Evolutionary conservation across 2,888 invertebrate genomes (phyloP).

Genomic region (Leptopilina drosophilae): DNA sequence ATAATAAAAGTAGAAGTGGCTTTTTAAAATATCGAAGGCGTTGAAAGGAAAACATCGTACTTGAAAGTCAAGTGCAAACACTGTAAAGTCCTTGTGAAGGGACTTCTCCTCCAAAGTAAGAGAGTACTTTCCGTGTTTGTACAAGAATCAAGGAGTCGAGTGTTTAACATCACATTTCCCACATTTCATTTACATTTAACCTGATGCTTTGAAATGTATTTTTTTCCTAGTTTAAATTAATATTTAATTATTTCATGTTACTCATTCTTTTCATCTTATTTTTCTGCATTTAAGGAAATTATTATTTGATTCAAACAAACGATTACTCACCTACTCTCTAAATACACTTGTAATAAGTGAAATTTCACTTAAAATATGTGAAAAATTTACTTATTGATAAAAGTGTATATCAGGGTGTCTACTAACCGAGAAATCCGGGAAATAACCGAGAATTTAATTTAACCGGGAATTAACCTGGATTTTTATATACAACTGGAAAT

Average conservation of each 20-base stretch:
- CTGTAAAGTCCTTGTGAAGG: slow-evolving; percentile 23
- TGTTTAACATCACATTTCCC: slow-evolving; percentile 29
- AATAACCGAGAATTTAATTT: too few species aligned
- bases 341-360: too few species aligned
- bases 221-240: neutral
- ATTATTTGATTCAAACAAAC: too few species aligned
- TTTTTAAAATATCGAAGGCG: slow-evolving; percentile 24
- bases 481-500: too few species aligned
- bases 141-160: slow-evolving; percentile 30
- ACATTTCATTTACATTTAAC: slow-evolving; percentile 30
- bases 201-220: slow-evolving; percentile 6
- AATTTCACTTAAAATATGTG: too few species aligned
- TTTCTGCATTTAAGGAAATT: neutral
- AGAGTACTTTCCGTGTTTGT: slow-evolving; percentile 36
- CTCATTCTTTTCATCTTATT: neutral
- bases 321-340: too few species aligned
- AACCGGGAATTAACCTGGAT: too few species aligned
- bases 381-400: too few species aligned
- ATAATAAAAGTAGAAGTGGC: slow-evolving; percentile 18
- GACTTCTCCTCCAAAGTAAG: slow-evolving; percentile 5
- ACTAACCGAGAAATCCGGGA: too few species aligned
- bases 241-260: neutral
- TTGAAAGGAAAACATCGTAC: slow-evolving; percentile 32
- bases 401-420: too few species aligned
- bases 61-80: slow-evolving; percentile 26